Conservation (phyloP, 2,888 invertebrate genomes). For the Acrocyrtus sp. region DNA sequence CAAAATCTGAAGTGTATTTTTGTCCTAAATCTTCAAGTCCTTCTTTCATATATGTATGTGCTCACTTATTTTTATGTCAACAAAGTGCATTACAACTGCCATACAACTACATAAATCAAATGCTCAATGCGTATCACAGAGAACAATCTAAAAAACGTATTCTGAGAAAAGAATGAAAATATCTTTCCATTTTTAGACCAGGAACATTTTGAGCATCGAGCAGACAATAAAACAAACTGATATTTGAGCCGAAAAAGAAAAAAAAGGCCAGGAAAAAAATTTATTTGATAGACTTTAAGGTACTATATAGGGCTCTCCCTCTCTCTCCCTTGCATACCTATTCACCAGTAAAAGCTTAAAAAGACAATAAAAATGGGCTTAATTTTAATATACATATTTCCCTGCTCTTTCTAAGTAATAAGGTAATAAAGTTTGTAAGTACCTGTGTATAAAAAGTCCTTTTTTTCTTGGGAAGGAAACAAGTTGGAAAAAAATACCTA, state of each 20-base stretch:
- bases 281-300: too few species aligned
- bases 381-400: conserved; percentile 23
- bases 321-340: too few species aligned
- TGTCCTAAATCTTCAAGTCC: not conserved
- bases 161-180: not conserved
- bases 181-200: conserved; percentile 5
- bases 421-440: conserved; percentile 27
- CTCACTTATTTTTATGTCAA: conserved; percentile 6
- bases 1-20: not conserved
- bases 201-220: not conserved
- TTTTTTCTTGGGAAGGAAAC: not conserved
- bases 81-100: conserved; percentile 29
- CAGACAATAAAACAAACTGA: conserved; percentile 19
- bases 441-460: conserved; percentile 7
- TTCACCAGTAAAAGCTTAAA: not conserved
- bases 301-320: too few species aligned
- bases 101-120: conserved; percentile 36
- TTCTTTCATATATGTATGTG: conserved; percentile 7
- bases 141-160: conserved; percentile 4
- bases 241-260: conserved; percentile 35
- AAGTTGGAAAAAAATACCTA: conserved; percentile 18
- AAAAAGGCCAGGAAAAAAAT: too few species aligned
- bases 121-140: conserved; percentile 28
- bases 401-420: not conserved
- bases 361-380: conserved; percentile 47